Conservation (phyloP, 2,113 vertebrate species). For the Oophaga pumilio region DNA sequence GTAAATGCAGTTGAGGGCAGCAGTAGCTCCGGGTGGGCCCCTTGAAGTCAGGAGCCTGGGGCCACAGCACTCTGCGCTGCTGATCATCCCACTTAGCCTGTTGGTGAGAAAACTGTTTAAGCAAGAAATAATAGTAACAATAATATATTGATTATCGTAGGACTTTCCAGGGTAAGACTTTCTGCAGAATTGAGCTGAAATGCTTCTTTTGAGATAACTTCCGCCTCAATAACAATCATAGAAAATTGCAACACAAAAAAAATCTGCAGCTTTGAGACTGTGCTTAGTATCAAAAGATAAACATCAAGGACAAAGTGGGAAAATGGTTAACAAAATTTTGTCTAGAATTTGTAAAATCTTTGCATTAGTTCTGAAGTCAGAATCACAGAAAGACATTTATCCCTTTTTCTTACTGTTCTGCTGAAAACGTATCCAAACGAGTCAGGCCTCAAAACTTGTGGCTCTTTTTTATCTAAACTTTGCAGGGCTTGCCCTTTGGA, state of each 20-base stretch:
- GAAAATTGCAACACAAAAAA: not conserved
- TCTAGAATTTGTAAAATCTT: not conserved
- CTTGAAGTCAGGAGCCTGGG: too few relatives aligned
- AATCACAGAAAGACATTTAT: not conserved
- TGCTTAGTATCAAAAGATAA: not conserved
- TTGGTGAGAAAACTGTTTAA: too few relatives aligned
- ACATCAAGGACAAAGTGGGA: not conserved
- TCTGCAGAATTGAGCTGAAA: too few relatives aligned
- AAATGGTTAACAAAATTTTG: not conserved
- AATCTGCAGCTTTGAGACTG: not conserved
- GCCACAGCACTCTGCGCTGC: too few relatives aligned
- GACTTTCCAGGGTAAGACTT: too few relatives aligned
- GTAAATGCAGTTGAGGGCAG: too few relatives aligned
- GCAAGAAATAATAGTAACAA: too few relatives aligned
- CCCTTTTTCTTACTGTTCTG: not conserved
- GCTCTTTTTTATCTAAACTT: slow-evolving; percentile 31
- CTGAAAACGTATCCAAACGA: not conserved
- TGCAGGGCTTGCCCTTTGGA: not conserved
- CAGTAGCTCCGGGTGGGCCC: too few relatives aligned
- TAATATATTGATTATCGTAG: too few relatives aligned
- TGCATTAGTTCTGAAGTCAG: not conserved
- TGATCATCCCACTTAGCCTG: too few relatives aligned
- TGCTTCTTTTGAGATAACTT: too few relatives aligned
- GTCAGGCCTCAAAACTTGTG: not conserved
- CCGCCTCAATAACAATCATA: too few relatives aligned